Conservation (phyloP, 2,113 vertebrate species). For the Cyanoramphus novaezelandiae region DNA sequence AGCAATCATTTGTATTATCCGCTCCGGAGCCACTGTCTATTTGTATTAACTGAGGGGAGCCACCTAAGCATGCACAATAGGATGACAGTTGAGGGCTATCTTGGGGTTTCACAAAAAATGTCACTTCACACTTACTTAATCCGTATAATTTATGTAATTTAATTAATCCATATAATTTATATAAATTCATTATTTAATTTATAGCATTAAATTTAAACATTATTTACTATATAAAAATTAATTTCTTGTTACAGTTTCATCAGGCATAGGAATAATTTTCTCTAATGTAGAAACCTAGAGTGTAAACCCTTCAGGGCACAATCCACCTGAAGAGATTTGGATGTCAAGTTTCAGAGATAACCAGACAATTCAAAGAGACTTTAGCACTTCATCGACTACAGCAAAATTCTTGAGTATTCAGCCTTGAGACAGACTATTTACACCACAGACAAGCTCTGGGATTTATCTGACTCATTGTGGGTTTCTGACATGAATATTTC, state of each 20-base stretch:
- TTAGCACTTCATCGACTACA: not conserved
- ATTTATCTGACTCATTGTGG: not conserved
- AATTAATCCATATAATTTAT: not conserved
- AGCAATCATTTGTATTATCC: not conserved
- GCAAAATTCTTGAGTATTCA: not conserved
- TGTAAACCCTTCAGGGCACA: not conserved
- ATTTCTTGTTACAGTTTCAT: not conserved
- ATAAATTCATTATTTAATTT: not conserved
- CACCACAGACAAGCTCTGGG: not conserved
- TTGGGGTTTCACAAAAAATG: not conserved
- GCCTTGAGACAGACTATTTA: not conserved
- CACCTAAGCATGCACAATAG: not conserved
- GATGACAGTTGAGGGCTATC: not conserved
- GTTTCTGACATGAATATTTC: not conserved
- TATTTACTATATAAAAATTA: not conserved
- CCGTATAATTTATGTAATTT: not conserved
- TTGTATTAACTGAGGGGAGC: not conserved
- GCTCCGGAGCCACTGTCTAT: not conserved
- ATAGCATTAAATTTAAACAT: not conserved
- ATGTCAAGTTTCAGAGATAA: not conserved
- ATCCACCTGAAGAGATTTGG: not conserved
- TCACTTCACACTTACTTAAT: not conserved
- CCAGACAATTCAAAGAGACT: not conserved
- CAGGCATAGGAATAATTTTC: not conserved
- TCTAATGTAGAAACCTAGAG: not conserved